A percentile compares a stretch with the other conserved stretches of the same genome.
Evolutionary conservation across 2,888 invertebrate species (phyloP).

Genomic region (Pachliopta kotzebuea): DNA sequence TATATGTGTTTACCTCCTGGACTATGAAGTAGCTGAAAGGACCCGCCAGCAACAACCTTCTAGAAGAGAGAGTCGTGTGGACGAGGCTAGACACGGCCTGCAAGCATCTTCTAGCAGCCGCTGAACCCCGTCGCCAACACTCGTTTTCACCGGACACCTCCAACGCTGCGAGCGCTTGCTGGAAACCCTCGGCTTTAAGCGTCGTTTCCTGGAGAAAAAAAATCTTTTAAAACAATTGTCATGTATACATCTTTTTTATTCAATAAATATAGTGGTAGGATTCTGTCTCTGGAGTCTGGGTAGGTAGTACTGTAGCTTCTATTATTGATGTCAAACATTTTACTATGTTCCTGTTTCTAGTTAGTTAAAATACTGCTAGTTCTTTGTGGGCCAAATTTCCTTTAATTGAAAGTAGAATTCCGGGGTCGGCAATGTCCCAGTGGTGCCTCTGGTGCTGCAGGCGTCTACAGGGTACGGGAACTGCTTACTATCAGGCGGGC

Average conservation of each 20-base stretch:
- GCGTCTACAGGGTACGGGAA: no score
- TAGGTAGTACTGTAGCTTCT: neutral
- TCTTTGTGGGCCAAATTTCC: no score
- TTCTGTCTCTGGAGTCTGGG: neutral
- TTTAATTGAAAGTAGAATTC: no score
- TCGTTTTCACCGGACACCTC: conserved; percentile 47
- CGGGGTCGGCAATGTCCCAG: no score
- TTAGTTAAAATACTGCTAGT: no score
- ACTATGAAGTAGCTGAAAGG: conserved; percentile 93
- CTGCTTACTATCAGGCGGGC: no score
- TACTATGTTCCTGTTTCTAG: no score
- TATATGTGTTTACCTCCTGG: conserved; percentile 82
- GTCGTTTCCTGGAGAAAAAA: conserved; percentile 48
- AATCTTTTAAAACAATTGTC: neutral
- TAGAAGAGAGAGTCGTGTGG: conserved; percentile 87
- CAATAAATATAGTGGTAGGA: no score
- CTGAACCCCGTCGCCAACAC: conserved; percentile 85
- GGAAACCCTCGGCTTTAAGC: conserved; percentile 60
- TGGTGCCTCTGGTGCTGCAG: no score
- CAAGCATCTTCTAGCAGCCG: conserved; percentile 52
- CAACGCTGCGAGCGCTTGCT: conserved; percentile 65
- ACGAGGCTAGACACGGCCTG: conserved; percentile 79
- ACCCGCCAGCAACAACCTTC: conserved; percentile 91
- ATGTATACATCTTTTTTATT: no score
- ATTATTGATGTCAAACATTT: no score